Base-by-base conservation (phyloP, 2,113 vertebrate species). In the Pao palembangensis region DNA sequence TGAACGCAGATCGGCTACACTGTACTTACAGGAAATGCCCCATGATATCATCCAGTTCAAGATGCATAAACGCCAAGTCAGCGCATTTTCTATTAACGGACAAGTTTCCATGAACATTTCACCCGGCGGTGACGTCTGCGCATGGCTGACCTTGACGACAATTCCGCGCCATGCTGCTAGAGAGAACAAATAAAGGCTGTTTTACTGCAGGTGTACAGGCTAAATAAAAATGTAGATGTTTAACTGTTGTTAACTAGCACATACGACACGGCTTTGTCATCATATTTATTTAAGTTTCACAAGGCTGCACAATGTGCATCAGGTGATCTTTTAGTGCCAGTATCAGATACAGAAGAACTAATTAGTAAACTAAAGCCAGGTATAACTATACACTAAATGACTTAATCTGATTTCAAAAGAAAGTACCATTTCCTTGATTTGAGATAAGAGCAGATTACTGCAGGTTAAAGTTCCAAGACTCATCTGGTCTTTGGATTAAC, bases 71-170 rank as follows among this genome's bases (percentile, higher is more conserved):
- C 1, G 31, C 53, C 69, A 59, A 44, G 34, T 58, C 46, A 6
- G 18, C 47, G 14, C 1, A 18, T 19, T 46, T 47, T 47, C 44
- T 28, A 64, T 68, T 70, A 79, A 79, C 64, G 42, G 67, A 28
- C 68, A 65, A 64, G 52, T 86, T 82, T 82, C 70, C 78, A 73
- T 70, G 62, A 77, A 50, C 10, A 2, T 60, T 72, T 72, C 50
- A 71, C 67, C 73, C 76, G 69, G 61, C 64, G 49, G 49, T 58
- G 55, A 55, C 15, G 44, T 56, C 53, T 41, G 49, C 6, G 6
- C 25, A 53, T 25, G 51, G 64, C 69, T 75, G 72, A 76, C 78
- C 58, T 68, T 57, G 52, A 58, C 50, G 47, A 59, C 50, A 76
- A 73, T 71, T 60, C 62, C 53, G 28, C 28, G 48, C 53, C 14